A percentile compares a stretch with the other conserved stretches of the same genome.
These are phyloP conservation scores for Eupithecia tripunctaria DNA, from an alignment of 2,888 invertebrate genomes.

Conservation along the genomic window DNA sequence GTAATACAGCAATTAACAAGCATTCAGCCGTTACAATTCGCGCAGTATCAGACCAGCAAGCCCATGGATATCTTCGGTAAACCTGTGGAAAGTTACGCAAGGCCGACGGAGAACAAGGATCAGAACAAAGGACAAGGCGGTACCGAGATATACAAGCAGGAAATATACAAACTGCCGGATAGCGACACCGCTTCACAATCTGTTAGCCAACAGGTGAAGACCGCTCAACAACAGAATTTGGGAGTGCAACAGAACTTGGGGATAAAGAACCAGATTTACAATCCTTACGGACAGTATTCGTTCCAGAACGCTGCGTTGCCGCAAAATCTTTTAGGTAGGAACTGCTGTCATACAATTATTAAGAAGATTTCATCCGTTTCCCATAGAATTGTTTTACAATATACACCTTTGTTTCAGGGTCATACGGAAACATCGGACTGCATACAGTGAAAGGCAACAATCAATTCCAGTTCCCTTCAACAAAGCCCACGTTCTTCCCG, in stretches of 20 bases:
- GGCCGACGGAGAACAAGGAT: constrained; percentile 62
- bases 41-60: constrained; percentile 67
- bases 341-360: background rate
- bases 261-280: constrained; percentile 55
- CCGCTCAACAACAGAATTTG: constrained; percentile 71
- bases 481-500: constrained; percentile 74
- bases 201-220: constrained; percentile 72
- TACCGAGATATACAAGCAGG: constrained; percentile 73
- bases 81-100: constrained; percentile 65
- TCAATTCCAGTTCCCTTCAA: constrained; percentile 65
- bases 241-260: constrained; percentile 60
- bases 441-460: constrained; percentile 82
- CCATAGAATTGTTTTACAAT: background rate
- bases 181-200: constrained; percentile 71
- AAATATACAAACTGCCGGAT: constrained; percentile 74
- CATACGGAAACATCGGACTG: constrained; percentile 85
- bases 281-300: constrained; percentile 67
- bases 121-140: constrained; percentile 44
- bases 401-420: constrained; percentile 64
- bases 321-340: constrained; percentile 74
- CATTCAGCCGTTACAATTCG: constrained; percentile 73
- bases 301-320: constrained; percentile 72
- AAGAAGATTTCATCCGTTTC: background rate
- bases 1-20: constrained; percentile 71
- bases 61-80: constrained; percentile 70